A percentile compares a stretch with the other conserved stretches of the same genome.
phyloP scores from a whole-genome alignment of 2,113 vertebrate genomes.

The Ovibos moschatus region DNA sequence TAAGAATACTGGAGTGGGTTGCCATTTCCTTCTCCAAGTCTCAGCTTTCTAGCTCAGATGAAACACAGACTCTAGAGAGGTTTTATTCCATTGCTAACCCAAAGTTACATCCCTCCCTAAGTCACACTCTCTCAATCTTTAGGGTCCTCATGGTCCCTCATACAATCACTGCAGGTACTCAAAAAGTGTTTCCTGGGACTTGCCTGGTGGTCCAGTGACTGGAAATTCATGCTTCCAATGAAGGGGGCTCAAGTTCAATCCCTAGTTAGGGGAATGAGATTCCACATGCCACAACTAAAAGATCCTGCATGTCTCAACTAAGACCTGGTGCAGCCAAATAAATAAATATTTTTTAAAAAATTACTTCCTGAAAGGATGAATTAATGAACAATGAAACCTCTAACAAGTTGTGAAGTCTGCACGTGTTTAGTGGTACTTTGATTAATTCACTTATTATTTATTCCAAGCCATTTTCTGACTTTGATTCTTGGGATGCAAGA shows the following conservation, averaged over 20 bases:
- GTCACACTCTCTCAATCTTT: neutral
- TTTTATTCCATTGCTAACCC: neutral
- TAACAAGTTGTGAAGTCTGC: neutral
- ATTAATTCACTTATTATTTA: neutral
- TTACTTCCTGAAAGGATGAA: neutral
- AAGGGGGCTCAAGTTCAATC: neutral
- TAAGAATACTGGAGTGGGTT: neutral
- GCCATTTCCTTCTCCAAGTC: neutral
- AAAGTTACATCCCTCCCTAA: neutral
- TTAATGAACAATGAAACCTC: neutral
- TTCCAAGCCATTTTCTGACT: neutral
- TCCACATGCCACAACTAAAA: neutral
- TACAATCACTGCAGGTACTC: neutral
- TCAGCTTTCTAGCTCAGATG: neutral
- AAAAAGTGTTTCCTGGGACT: neutral
- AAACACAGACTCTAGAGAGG: neutral
- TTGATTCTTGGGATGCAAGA: neutral
- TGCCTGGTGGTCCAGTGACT: neutral
- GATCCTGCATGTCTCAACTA: neutral
- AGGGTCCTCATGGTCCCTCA: neutral
- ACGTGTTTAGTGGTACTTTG: neutral
- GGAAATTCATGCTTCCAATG: neutral
- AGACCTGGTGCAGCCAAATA: neutral
- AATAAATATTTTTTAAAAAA: neutral
- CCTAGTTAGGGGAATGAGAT: neutral